Evolutionary conservation across 2,797 vertebrate species (phyloP), one percentile per base, ranked within the genome.

Genomic region (Rhynchotus rufescens): DNA sequence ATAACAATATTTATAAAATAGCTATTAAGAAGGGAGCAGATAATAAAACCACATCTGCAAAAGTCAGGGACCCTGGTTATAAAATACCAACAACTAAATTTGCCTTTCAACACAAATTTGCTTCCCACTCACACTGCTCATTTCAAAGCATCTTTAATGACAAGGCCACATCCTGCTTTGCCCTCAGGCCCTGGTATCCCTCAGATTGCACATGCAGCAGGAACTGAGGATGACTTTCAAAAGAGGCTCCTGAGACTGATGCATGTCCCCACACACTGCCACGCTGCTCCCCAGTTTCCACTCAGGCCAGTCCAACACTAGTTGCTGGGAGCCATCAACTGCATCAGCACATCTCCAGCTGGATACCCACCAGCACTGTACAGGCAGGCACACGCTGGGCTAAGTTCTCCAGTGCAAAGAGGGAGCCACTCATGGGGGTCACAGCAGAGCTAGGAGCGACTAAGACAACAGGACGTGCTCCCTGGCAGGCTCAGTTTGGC

Each of bases 1-100:
- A 67, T 90, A 93, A 91, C 91, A 96, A 92, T 95, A 94, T 95
- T 96, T 94, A 94, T 94, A 95, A 96, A 96, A 94, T 64, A 96
- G 76, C 71, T 90, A 87, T 95, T 95, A 95, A 57, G 80, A 86
- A 85, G 81, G 91, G 92, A 95, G 93, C 80, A 67, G 69, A 92
- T 25, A 85, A 80, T 79, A 92, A 93, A 94, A 95, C 40, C 52
- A 3, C 79, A 57, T 85, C 30, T 11, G 89, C 77, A 89, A 83
- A 83, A 96, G 82, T 84, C 88, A 89, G 60, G 84, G 81, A 79
- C 84, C 73, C 3, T 0, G 65, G 71, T 77, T 93, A 88, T 57
- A 93, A 94, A 94, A 93, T 17, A 85, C 17, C 32, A 81, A 84
- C 84, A 94, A 87, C 93, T 84, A 87, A 87, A 83, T 92, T 71